Base-by-base conservation (phyloP, 2,797 vertebrate genomes). In the Poliocrania exsul region DNA sequence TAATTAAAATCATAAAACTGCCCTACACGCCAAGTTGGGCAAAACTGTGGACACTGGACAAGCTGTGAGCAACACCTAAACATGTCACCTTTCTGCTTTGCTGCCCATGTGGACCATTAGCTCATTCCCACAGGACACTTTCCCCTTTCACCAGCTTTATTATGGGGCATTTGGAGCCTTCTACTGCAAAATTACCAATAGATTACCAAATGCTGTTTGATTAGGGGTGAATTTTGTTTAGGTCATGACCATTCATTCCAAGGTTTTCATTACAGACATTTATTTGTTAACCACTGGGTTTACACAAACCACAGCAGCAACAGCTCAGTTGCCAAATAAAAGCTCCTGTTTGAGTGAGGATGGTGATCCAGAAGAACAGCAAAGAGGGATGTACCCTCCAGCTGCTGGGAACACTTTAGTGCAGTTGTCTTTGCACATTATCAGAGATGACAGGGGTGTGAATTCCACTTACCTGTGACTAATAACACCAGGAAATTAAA, bases 401-500 rank as follows among this genome's bases (percentile, higher is more conserved):
- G 40, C 21, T 49, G 38, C 31, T 50, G 60, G 78, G 40, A 38
- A 54, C 15, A 17, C 29, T 23, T 50, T 3, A 26, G n/a, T 13
- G 37, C 23, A 21, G 19, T 23, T 72, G 24, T 33, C 33, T 65
- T 46, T 50, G 56, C 42, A 23, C 51, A 1, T 66, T 61, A 19
- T 61, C 26, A 50, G 51, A 79, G 61, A 54, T 9, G 44, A 65
- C 26, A n/a, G 2, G n/a, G 66, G 46, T 74, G 73, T 78, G 92
- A 71, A 64, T 79, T 58, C 78, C 78, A 49, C 56, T 89, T 84
- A 67, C 21, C 40, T 66, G 60, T 74, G 49, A 70, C 81, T 78
- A 60, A 50, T n/a, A 78, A 83, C 11, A 14, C n/a, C 16, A 57
- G 51, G 53, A 64, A 84, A 81, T 62, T 6, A 78, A 90, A 88